Evolutionary conservation across 2,797 vertebrate genomes (phyloP), one percentile per base, ranked within the genome.

Genomic region (Uromys caudimaculatus): DNA sequence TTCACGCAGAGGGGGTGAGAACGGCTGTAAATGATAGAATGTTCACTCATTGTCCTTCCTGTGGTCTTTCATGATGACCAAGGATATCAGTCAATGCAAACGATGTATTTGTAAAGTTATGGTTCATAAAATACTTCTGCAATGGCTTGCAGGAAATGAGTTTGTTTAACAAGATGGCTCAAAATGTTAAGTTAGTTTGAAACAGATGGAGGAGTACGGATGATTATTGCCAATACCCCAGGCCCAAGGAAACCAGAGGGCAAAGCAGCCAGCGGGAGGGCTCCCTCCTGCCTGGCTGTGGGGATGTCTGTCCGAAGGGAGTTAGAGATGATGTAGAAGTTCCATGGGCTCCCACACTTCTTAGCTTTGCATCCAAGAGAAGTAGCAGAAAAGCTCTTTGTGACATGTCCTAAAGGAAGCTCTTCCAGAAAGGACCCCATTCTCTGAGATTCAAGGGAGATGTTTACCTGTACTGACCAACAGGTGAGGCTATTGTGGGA

Each of bases 181-280:
- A 47, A 44, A 78, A 90, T 11, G 5, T 75, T 50, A 83, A 35
- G 12, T 86, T 76, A 32, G 35, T 69, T 94, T 76, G 35, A 93
- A 91, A 88, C 76, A 81, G 17, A 14, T 21, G 16, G 58, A 0
- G 27, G 23, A 27, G 6, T n/a, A 9, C 21, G 23, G 58, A 1
- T 32, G 17, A 35, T 17, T 35, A 19, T 76, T 60, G 8, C 17
- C 47, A n/a, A 32, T 17, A 44, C 12, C 12, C 41, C 41, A 85
- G 77, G 52, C 52, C 79, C 60, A 81, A 62, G 77, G 50, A 73
- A 64, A 32, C 5, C 9, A 56, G 82, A 87, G 47, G 83, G 41
- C 79, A 35, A 58, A 0, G 0, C 3, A 10, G 19, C 27, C 13
- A 47, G 62, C 12, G 1, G 0, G 10, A 9, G 12, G 19, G 7